A percentile compares a stretch with the other conserved stretches of the same genome.
phyloP scores from a whole-genome alignment of 1,140 invertebrate species.

The Holotrichia oblita region DNA sequence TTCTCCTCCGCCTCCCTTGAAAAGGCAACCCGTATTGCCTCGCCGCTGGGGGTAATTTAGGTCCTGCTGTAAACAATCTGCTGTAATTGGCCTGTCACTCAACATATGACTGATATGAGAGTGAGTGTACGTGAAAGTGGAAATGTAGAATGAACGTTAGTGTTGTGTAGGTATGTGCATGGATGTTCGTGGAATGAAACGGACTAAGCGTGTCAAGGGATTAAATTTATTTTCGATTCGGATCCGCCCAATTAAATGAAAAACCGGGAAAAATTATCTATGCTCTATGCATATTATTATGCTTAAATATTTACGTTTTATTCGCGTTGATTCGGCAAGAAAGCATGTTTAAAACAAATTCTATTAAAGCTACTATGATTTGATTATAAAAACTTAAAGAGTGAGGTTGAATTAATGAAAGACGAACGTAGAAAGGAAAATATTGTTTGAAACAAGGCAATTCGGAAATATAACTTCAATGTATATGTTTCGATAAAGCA shows the following conservation, averaged over 20 bases:
- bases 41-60: constrained; percentile 42
- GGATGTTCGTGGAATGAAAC: not conserved
- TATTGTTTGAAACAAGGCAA: too few relatives aligned
- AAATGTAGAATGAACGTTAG: constrained; percentile 26
- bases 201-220: constrained; percentile 1
- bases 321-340: too few relatives aligned
- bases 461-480: too few relatives aligned
- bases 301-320: too few relatives aligned
- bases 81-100: constrained; percentile 42
- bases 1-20: constrained; percentile 4
- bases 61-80: constrained; percentile 42
- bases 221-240: constrained; percentile 25
- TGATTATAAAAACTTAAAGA: too few relatives aligned
- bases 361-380: too few relatives aligned
- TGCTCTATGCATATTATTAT: not conserved
- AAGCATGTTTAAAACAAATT: too few relatives aligned
- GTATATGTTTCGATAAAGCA: too few relatives aligned
- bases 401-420: too few relatives aligned
- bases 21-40: constrained; percentile 38
- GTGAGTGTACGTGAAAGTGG: constrained; percentile 36
- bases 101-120: constrained; percentile 41
- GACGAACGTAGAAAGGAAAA: too few relatives aligned
- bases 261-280: not conserved
- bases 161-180: not conserved
- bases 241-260: not conserved